These are phyloP conservation scores for Amphilophus citrinellus DNA, from an alignment of 2,113 vertebrate genomes.

Conservation along the genomic window DNA sequence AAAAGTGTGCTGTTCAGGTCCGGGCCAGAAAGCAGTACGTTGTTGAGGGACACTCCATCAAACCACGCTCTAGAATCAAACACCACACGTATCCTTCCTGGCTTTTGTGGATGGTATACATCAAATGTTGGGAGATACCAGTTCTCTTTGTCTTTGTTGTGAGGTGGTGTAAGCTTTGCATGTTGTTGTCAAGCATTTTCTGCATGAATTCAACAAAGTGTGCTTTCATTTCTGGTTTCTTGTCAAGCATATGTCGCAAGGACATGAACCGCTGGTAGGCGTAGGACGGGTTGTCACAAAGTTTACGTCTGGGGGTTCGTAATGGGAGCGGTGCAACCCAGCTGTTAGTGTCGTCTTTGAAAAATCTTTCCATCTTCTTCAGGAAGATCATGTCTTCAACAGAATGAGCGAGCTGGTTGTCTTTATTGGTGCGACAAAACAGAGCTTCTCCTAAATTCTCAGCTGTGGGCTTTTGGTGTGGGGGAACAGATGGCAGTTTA, in stretches of 20 bases:
- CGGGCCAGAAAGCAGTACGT: too few species aligned
- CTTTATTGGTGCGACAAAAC: not conserved
- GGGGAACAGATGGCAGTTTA: fast-evolving
- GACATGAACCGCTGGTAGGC: not conserved
- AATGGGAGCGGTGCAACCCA: not conserved
- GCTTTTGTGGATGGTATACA: too few species aligned
- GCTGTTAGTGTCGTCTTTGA: constrained; percentile 25
- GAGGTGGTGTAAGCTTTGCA: too few species aligned
- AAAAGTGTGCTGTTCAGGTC: too few species aligned
- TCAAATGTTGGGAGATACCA: too few species aligned
- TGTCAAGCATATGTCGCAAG: fast-evolving
- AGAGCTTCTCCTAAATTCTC: not conserved
- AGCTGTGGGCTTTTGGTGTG: not conserved
- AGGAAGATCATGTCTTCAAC: not conserved
- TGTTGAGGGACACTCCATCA: too few species aligned
- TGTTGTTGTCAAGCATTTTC: not conserved
- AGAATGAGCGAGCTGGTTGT: constrained; percentile 18
- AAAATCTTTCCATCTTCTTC: constrained; percentile 15
- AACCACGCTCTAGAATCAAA: too few species aligned
- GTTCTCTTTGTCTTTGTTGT: too few species aligned
- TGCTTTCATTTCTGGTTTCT: not conserved
- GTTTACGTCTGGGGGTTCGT: fast-evolving
- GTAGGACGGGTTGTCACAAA: not conserved
- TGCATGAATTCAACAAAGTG: not conserved
- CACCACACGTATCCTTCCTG: too few species aligned